A percentile compares a stretch with the other conserved stretches of the same genome.
Conservation (phyloP, 2,113 vertebrate genomes). For the Trogon surrucura region DNA sequence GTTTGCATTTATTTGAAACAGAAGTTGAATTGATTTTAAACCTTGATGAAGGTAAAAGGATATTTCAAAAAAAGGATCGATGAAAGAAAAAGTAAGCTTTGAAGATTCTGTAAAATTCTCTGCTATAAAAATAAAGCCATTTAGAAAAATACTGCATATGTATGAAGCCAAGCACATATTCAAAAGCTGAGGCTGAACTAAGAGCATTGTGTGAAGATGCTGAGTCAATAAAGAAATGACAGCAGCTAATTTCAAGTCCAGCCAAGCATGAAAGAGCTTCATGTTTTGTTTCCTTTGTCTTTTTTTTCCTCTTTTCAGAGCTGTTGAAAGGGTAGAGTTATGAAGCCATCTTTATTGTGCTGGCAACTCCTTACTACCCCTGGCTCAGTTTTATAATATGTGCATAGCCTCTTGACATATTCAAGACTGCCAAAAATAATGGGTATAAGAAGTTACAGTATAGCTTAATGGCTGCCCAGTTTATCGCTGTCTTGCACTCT, state of each 20-base stretch:
- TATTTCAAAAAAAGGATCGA: background rate
- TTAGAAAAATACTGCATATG: background rate
- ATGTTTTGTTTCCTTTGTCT: background rate
- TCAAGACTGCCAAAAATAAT: background rate
- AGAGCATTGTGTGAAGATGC: background rate
- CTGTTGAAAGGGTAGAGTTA: background rate
- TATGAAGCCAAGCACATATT: background rate
- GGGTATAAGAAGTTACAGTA: background rate
- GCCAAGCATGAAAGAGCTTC: background rate
- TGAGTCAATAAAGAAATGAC: background rate
- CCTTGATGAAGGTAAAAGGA: background rate
- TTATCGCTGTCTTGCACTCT: background rate
- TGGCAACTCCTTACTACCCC: background rate
- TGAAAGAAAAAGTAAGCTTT: background rate
- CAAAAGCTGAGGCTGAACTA: background rate
- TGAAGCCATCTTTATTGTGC: background rate
- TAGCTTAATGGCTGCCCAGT: background rate
- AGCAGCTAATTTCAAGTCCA: background rate
- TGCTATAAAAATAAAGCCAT: background rate
- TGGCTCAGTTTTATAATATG: background rate
- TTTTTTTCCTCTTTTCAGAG: background rate
- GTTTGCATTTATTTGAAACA: background rate
- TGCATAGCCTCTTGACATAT: background rate
- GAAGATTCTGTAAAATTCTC: background rate
- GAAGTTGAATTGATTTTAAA: background rate